Evolutionary conservation across 2,888 invertebrate genomes (phyloP).

Genomic region (Melanostoma scalare): DNA sequence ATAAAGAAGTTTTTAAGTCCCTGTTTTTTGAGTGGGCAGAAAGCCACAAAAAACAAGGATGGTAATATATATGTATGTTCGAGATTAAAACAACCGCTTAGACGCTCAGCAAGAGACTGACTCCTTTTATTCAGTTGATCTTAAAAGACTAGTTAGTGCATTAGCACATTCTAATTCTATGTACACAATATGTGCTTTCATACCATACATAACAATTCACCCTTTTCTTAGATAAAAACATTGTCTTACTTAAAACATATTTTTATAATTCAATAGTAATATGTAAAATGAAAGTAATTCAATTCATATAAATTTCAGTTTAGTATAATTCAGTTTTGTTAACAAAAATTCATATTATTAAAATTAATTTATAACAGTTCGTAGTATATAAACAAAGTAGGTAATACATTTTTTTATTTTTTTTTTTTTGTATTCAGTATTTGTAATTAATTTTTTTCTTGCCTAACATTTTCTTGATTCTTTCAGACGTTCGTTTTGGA

Average conservation of each 20-base stretch:
- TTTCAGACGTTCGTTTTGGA: slow-evolving; percentile 14
- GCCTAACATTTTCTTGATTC: slow-evolving; percentile 4
- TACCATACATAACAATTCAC: too few relatives aligned
- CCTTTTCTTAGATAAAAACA: too few relatives aligned
- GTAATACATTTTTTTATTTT: background rate
- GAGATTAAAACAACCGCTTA: background rate
- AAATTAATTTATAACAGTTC: background rate
- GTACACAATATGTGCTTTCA: too few relatives aligned
- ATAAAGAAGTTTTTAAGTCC: too few relatives aligned
- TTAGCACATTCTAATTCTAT: too few relatives aligned
- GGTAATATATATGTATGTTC: slow-evolving; percentile 54
- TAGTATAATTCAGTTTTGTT: background rate
- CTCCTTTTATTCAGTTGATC: too few relatives aligned
- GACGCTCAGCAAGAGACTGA: background rate
- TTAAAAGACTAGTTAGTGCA: too few relatives aligned
- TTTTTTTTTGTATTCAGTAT: background rate
- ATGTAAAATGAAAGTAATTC: background rate
- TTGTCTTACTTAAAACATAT: too few relatives aligned
- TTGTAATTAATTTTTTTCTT: slow-evolving; percentile 13
- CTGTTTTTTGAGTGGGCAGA: too few relatives aligned
- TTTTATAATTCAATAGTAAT: too few relatives aligned
- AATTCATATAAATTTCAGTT: slow-evolving; percentile 1
- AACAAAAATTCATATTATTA: background rate
- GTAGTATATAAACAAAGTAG: background rate
- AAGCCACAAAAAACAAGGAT: too few relatives aligned